Base-by-base conservation (phyloP, 1,140 invertebrate genomes). In the Notospermus geniculatus region DNA sequence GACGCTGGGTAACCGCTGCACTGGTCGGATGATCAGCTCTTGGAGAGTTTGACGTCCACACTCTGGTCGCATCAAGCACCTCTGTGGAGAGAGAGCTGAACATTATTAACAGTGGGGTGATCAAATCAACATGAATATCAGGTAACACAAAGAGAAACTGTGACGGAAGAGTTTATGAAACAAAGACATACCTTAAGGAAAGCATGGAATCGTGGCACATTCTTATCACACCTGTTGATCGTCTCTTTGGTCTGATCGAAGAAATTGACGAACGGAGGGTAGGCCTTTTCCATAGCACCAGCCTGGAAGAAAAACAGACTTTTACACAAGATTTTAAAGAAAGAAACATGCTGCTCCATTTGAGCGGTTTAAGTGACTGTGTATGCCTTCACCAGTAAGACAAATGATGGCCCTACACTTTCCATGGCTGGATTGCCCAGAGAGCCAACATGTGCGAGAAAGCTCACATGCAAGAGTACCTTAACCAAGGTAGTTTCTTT, bases 181-280 rank as follows among this genome's bases (percentile, higher is more conserved):
- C 4, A 50, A 50, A 50, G 25, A n/a, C 45, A 69, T 71, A 95
- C 92, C 85, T 97, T 97, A n/a, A 98, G 85, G 82, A 98, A 98
- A 68, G 95, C 95, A 82, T 97, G 92, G 85, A 99, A 99, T 77
- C 92, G 86, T 25, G 93, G 92, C 79, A 96, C 95, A 68, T 88
- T 89, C 77, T 87, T 86, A 83, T 96, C 93, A 84, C 93, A 97
- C 73, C 90, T 87, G 63, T 88, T 83, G 68, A 99, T 86, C 83
- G 91, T 92, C 73, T 95, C 91, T 81, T 97, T 97, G 74, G 93
- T 93, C 77, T 93, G 91, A 80, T 98, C 94, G 80, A 97, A 98
- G 79, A 92, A 98, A 81, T 98, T 98, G 13, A 98, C 90, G 82
- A 96, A 99, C 5, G 94, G 92, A 54, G 95, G 95, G 84, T 99